Evolutionary conservation across 1,140 invertebrate species (phyloP).

Genomic region (Sinella curviseta): DNA sequence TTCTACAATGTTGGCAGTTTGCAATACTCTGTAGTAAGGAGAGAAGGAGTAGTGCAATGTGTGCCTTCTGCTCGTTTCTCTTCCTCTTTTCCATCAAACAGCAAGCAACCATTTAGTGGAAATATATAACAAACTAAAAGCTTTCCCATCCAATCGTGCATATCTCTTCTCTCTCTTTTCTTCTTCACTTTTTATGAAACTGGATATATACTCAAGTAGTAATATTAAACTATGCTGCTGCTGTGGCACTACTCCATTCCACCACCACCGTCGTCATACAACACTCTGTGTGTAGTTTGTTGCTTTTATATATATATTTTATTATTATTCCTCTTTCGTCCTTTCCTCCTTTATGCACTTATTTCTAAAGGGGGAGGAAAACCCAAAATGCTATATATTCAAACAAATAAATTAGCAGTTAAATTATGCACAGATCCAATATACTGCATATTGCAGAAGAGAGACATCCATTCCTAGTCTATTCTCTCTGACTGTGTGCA

Average conservation of each 20-base stretch:
- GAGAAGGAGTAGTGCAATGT: neutral
- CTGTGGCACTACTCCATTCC: neutral
- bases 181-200: neutral
- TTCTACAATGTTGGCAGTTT: neutral
- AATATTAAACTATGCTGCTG: neutral
- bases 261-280: neutral
- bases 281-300: neutral
- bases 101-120: neutral
- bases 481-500: neutral
- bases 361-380: neutral
- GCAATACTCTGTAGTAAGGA: too few species aligned
- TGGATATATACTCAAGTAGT: neutral
- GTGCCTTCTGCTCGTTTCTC: neutral
- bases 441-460: neutral
- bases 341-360: neutral
- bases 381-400: constrained; percentile 9
- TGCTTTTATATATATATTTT: neutral
- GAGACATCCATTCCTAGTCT: too few species aligned
- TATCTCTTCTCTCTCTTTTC: neutral
- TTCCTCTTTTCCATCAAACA: constrained; percentile 5
- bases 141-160: constrained; percentile 1
- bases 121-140: constrained; percentile 3
- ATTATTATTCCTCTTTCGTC: neutral
- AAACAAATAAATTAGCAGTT: constrained; percentile 21
- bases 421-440: constrained; percentile 13